Conservation (phyloP, 2,113 vertebrate species). For the Cephalopholis sonnerati region DNA sequence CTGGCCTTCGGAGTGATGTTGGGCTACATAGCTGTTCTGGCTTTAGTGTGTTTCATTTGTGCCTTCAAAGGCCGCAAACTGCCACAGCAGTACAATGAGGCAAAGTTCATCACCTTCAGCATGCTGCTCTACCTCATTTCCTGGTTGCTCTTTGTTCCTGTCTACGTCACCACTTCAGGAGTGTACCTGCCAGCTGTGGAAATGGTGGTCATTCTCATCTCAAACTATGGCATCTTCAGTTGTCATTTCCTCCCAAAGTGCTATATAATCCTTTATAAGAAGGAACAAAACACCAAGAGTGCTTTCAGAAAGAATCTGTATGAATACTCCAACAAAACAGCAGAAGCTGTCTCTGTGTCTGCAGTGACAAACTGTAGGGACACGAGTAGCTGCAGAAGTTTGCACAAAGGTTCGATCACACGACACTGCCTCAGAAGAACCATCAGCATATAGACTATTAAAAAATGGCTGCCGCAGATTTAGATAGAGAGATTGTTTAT, state of each 20-base stretch:
- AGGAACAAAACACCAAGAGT: slow-evolving; percentile 89
- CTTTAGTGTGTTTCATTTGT: slow-evolving; percentile 89
- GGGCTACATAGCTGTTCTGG: slow-evolving; percentile 87
- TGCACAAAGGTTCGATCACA: neutral
- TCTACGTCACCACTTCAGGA: slow-evolving; percentile 88
- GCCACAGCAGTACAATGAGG: slow-evolving; percentile 92
- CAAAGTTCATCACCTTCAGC: slow-evolving; percentile 93
- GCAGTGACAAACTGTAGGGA: neutral
- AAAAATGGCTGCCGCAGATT: neutral
- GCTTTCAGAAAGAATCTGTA: slow-evolving; percentile 90
- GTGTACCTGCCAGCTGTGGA: slow-evolving; percentile 91
- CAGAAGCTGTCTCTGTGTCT: neutral
- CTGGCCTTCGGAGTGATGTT: slow-evolving; percentile 89
- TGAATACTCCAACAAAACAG: slow-evolving; percentile 85
- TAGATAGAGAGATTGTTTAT: too few species aligned
- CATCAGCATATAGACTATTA: slow-evolving; percentile 41
- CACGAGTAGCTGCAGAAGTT: neutral
- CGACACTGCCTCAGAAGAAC: slow-evolving; percentile 27
- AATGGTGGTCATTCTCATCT: slow-evolving; percentile 92
- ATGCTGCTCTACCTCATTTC: slow-evolving; percentile 94
- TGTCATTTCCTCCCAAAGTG: slow-evolving; percentile 93
- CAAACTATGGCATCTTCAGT: slow-evolving; percentile 90
- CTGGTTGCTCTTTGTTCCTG: slow-evolving; percentile 90
- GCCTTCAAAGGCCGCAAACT: slow-evolving; percentile 92
- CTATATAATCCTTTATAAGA: slow-evolving; percentile 90